Evolutionary conservation across 2,113 vertebrate species (phyloP), one percentile per base, ranked within the genome.

Genomic region (Saccopteryx bilineata): DNA sequence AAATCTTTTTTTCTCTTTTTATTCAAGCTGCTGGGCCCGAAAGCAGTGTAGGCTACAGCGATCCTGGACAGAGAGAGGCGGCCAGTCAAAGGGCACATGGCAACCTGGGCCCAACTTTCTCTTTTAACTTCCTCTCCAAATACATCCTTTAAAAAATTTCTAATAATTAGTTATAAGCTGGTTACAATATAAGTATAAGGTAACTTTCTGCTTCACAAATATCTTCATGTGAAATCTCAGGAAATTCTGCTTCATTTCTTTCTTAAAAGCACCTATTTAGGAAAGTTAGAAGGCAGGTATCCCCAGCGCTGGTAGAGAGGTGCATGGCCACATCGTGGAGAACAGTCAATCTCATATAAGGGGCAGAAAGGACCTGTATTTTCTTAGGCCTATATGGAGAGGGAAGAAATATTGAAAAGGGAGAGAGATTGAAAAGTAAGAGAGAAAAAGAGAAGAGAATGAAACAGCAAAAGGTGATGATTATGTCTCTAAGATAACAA

Each of bases 1-100:
- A 58, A 31, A 19, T 86, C 8, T 76, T 17, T 63, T 95, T 83
- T 69, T 72, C 24, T 75, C 93, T 31, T 84, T 75, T 76, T 74
- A 69, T 97, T 80, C 24, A 39, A 88, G 91, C 75, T n/a, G 18
- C 50, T 91, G 1, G 82, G 65, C 79, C 78, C 7, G 9, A 83
- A 71, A 24, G 46, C 31, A 5, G 8, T 4, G 10, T 4, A 19
- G 18, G 14, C 46, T 11, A 84, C 71, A 14, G 91, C 75, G 65
- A 90, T 74, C 19, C 69, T 61, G 91, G 91, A 78, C 33, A 69
- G 96, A 79, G 90, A 97, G 2, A 76, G 74, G 74, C 0, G 9
- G 74, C 72, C 0, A 24, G 69, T 46, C 19, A 12, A 71, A 46
- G 17, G 69, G 17, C 11, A 5, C 33, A 18, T 46, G 9, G 33